Conservation (phyloP, 2,888 invertebrate species). For the Calephelis perditalis region DNA sequence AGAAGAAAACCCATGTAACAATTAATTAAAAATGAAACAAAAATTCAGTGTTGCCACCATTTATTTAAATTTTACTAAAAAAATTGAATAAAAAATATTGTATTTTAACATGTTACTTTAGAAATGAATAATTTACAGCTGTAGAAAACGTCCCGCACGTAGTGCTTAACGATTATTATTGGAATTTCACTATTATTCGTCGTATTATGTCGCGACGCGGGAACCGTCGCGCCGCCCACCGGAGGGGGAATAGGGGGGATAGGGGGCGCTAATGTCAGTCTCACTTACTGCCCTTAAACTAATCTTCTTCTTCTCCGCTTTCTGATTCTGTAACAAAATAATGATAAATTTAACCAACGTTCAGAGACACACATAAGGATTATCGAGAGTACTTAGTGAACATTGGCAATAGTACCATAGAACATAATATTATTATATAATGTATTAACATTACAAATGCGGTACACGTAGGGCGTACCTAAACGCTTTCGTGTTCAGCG, state of each 20-base stretch:
- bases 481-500: too few species aligned
- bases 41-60: slow-evolving; percentile 65
- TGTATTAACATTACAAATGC: too few species aligned
- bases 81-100: slow-evolving; percentile 79
- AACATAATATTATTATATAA: too few species aligned
- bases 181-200: slow-evolving; percentile 25
- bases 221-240: slow-evolving; percentile 1
- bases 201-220: slow-evolving; percentile 16
- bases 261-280: slow-evolving; percentile 50
- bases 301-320: slow-evolving; percentile 75
- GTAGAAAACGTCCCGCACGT: slow-evolving; percentile 57
- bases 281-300: slow-evolving; percentile 73
- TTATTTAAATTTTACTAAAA: slow-evolving; percentile 76
- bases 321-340: slow-evolving; percentile 62
- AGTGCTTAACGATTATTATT: slow-evolving; percentile 40
- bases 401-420: too few species aligned
- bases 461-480: too few species aligned
- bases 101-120: slow-evolving; percentile 74
- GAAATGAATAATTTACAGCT: slow-evolving; percentile 73
- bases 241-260: slow-evolving; percentile 32
- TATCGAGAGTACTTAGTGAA: too few species aligned
- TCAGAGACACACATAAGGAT: too few species aligned
- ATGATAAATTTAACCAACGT: not conserved
- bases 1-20: too few species aligned
- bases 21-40: slow-evolving; percentile 37